Evolutionary conservation across 2,888 invertebrate species (phyloP).

Genomic region (Noctua janthe): DNA sequence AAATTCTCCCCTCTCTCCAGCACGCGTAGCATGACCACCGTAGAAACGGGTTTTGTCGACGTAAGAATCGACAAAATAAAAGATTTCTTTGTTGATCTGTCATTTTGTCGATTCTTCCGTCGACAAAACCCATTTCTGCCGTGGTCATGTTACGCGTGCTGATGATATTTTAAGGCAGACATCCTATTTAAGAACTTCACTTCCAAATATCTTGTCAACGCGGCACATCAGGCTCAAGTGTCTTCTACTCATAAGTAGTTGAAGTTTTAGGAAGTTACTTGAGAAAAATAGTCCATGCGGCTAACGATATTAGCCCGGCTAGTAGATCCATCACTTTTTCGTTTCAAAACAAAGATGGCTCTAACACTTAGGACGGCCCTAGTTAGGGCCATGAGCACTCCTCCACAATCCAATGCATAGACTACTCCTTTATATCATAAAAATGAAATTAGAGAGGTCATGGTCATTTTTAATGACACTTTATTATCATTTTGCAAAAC

Average conservation of each 20-base stretch:
- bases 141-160: too few species aligned
- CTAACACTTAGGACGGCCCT: slow-evolving; percentile 21
- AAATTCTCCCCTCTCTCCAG: background rate
- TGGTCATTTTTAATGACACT: background rate
- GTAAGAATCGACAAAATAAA: too few species aligned
- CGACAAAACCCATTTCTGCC: too few species aligned
- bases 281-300: too few species aligned
- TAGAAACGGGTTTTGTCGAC: too few species aligned
- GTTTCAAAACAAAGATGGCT: background rate
- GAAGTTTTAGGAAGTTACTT: background rate
- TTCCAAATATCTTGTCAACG: background rate
- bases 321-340: background rate
- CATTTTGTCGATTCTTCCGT: too few species aligned
- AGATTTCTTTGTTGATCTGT: too few species aligned
- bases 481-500: background rate
- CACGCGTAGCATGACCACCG: too few species aligned
- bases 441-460: background rate
- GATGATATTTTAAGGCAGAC: background rate
- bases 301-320: background rate
- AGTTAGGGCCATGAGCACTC: slow-evolving; percentile 17
- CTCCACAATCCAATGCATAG: slow-evolving; percentile 18
- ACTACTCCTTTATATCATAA: background rate
- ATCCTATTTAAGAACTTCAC: background rate
- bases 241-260: background rate
- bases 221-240: background rate